Base-by-base conservation (phyloP, 1,140 invertebrate genomes). In the Halotydeus destructor region DNA sequence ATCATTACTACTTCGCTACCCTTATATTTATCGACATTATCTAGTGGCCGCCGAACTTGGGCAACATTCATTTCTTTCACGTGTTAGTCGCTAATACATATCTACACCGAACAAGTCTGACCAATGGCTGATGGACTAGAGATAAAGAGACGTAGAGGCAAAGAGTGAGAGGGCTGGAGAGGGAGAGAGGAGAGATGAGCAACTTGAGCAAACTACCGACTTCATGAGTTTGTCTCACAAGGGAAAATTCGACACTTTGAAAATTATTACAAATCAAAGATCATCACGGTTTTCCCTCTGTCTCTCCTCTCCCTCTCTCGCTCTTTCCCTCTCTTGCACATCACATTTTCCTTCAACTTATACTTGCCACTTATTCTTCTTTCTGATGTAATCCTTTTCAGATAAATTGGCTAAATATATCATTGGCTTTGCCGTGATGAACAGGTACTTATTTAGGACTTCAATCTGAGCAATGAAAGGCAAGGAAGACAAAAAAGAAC, bases 341-440 rank as follows among this genome's bases (percentile, higher is more conserved):
- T 5, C 19, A n/a, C 14, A 33, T 33, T 5, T 16, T 33, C 19
- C n/a, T 16, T 33, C 19, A 33, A 33, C 4, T 33, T 33, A 19
- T 27, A 41, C 52, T 54, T 45, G 84, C 86, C 86, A 94, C 69
- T 96, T 96, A 59, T 96, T 96, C 64, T 97, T 98, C 66, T 96
- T 97, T 51, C 86, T 74, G 53, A 93, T 91, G 59, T 89, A 99
- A 63, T 98, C 93, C 60, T 89, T 93, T 60, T 97, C 89, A 0
- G 89, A 85, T 30, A 99, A 66, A 64, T 99, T 99, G 0, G 98
- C 78, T 39, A 99, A 64, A 61, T 99, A 99, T 54, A 99, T 79
- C 33, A 85, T 79, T 5, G 94, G 94, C 60, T 99, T 99, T 0
- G 89, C 81, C n/a, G 93, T 99, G 18, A 99, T 63, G 56, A 98